Base-by-base conservation (phyloP, 2,888 invertebrate species). In the Leucophenga montana region DNA sequence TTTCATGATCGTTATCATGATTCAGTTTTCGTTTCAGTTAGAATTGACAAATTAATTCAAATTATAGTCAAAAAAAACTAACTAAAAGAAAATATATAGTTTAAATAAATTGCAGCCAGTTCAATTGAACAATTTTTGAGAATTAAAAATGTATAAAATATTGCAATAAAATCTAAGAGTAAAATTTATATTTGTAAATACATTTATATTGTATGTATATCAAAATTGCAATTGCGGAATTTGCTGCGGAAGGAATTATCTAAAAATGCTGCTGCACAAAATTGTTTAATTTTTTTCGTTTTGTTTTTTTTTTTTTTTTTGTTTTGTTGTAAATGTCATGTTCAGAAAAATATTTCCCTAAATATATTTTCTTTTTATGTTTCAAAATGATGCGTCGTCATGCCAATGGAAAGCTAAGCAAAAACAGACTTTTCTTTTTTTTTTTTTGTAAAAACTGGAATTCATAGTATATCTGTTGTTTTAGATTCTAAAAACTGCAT, bases 231-330 rank as follows among this genome's bases (percentile, higher is more conserved):
- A 39, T 11, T 11, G 11, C 11, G 39, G 39, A 39, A 39, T 39
- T 39, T 39, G 11, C 39, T 39, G 39, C 39, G 8, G 8, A 39
- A 39, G 3, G 8, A 59, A 59, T 72, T 62, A 72, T 64, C 67
- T 69, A 71, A 66, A 56, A 54, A 53, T 67, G 57, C 64, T 72
- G 61, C 68, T 54, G 68, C 65, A 70, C 54, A 62, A n/a, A 70
- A 69, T 61, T 65, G 54, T 56, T 61, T n/a, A n/a, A n/a, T n/a
- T n/a, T n/a, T n/a, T n/a, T n/a, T n/a, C n/a, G 39, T 66, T 67
- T 71, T 65, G 39, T 46, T 62, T 70, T 64, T 69, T 66, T 48
- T 68, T 71, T 69, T 39, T 3, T 39, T 68, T 33, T 66, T 71
- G 57, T 54, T 68, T 64, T 68, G 62, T 70, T 44, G 66, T 57